Evolutionary conservation across 1,140 invertebrate genomes (phyloP).

Genomic region (Drosophila pandora): DNA sequence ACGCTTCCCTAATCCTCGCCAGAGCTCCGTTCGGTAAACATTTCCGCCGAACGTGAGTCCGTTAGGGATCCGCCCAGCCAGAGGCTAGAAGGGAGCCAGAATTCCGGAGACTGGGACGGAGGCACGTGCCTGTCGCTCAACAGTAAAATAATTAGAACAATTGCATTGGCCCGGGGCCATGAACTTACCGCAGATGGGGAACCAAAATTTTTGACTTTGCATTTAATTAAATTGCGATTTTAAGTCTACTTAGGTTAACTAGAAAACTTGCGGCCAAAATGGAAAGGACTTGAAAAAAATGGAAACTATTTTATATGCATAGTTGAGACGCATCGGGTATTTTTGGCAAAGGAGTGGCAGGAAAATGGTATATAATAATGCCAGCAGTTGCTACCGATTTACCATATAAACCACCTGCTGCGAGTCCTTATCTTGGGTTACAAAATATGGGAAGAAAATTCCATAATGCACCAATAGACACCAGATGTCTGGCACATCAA

Average conservation of each 20-base stretch:
- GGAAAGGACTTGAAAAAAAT: not conserved
- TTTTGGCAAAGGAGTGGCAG: not conserved
- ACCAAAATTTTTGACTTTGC: conserved; percentile 50
- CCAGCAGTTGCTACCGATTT: conserved; percentile 3
- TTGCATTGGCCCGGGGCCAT: conserved; percentile 63
- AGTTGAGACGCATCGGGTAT: not conserved
- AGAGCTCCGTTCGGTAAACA: conserved; percentile 41
- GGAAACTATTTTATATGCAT: too few relatives aligned
- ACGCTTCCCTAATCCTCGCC: conserved; percentile 52
- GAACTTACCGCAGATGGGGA: conserved; percentile 33
- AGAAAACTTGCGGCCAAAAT: conserved; percentile 58
- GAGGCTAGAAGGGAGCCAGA: conserved; percentile 7
- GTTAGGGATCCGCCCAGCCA: not conserved
- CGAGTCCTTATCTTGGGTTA: conserved; percentile 26
- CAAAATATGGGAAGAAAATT: conserved; percentile 30
- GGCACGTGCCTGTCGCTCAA: conserved; percentile 60
- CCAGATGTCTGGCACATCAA: conserved; percentile 57
- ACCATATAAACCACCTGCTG: conserved; percentile 75
- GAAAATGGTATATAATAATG: conserved; percentile 50
- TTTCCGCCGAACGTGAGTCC: conserved; percentile 53
- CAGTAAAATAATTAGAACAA: conserved; percentile 71
- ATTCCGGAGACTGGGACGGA: conserved; percentile 26
- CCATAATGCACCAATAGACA: conserved; percentile 47
- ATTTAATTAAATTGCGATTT: conserved; percentile 75
- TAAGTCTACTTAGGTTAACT: conserved; percentile 73